Percentiles rank a stretch among this genome's conserved stretches.
These are phyloP conservation scores for Alcis repandata DNA, from an alignment of 2,888 invertebrate genomes.

Conservation along the genomic window DNA sequence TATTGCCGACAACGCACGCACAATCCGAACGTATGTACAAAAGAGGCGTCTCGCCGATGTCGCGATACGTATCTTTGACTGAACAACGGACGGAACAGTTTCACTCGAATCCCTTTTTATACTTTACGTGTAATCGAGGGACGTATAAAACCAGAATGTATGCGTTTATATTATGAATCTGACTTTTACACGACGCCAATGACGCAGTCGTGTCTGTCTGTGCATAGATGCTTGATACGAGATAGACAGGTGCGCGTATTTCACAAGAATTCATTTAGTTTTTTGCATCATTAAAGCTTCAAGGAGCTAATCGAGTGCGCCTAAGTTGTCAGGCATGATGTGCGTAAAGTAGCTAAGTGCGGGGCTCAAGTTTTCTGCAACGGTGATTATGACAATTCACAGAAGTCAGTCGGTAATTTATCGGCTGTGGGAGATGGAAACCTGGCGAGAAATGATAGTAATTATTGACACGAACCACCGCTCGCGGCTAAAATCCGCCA, in stretches of 20 bases:
- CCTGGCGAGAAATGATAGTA: slow-evolving; percentile 78
- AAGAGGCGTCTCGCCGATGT: slow-evolving; percentile 77
- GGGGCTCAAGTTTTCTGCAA: slow-evolving; percentile 64
- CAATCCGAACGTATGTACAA: slow-evolving; percentile 70
- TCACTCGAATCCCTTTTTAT: slow-evolving; percentile 68
- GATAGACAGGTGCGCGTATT: slow-evolving; percentile 41
- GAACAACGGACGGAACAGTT: slow-evolving; percentile 74
- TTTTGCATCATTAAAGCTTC: slow-evolving; percentile 37
- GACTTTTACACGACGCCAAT: slow-evolving; percentile 46
- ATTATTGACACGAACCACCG: slow-evolving; percentile 83
- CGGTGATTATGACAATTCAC: slow-evolving; percentile 79
- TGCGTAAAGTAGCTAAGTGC: slow-evolving; percentile 68
- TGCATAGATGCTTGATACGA: slow-evolving; percentile 41
- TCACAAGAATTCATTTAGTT: slow-evolving; percentile 41
- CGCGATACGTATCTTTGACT: slow-evolving; percentile 79
- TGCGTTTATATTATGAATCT: slow-evolving; percentile 53
- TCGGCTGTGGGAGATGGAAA: slow-evolving; percentile 75
- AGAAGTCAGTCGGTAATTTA: slow-evolving; percentile 78
- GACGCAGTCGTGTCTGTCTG: slow-evolving; percentile 41
- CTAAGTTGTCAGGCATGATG: slow-evolving; percentile 52
- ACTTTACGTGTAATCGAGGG: slow-evolving; percentile 65
- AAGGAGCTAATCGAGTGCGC: slow-evolving; percentile 46
- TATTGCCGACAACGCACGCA: slow-evolving; percentile 83
- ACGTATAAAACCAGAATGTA: slow-evolving; percentile 58
- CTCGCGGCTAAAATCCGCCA: slow-evolving; percentile 67